Base-by-base conservation (phyloP, 2,797 vertebrate species). In the Arctocebus calabarensis region DNA sequence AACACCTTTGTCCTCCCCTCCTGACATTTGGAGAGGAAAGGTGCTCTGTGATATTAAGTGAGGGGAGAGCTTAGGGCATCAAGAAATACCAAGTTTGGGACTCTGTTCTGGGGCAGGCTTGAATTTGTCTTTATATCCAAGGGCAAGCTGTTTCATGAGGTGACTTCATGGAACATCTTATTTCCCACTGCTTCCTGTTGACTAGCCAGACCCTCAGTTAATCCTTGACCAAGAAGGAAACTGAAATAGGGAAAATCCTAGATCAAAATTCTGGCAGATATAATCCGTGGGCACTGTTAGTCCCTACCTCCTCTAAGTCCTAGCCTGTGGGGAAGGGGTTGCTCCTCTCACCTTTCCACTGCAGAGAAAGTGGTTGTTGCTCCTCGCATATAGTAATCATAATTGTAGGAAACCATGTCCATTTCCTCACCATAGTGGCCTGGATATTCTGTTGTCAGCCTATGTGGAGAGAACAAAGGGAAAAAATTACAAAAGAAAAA, bases 321-420 rank as follows among this genome's bases (percentile, higher is more conserved):
- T 1, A 4, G 29, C 19, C 3, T 57, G 27, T 2, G 3, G 61
- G 22, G 22, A 71, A 64, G 6, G 19, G 52, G 12, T 32, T 29
- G 14, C 10, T 43, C 23, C 62, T 13, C 96, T 98, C 97, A 99
- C 99, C 99, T 99, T 78, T 99, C 98, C 82, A 99, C 99, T 22
- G 99, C 99, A n/a, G 99, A 99, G 98, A 99, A 99, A 48, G 99
- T 99, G 97, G 99, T 99, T 82, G 99, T 98, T 78, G 99, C 99
- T 37, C 99, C 99, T 57, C 99, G 99, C 96, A 99, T 99, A 85
- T 99, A 99, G 95, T 99, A 99, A 78, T 99, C 99, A 0, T 99
- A 99, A 88, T 97, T 98, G 5, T 99, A 99, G 94, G 99, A 96
- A 45, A 99, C 98, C 98, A 99, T 98, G 98, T 99, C 99, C 55